phyloP scores from a whole-genome alignment of 2,113 vertebrate species.

The Leucosticte australis region DNA sequence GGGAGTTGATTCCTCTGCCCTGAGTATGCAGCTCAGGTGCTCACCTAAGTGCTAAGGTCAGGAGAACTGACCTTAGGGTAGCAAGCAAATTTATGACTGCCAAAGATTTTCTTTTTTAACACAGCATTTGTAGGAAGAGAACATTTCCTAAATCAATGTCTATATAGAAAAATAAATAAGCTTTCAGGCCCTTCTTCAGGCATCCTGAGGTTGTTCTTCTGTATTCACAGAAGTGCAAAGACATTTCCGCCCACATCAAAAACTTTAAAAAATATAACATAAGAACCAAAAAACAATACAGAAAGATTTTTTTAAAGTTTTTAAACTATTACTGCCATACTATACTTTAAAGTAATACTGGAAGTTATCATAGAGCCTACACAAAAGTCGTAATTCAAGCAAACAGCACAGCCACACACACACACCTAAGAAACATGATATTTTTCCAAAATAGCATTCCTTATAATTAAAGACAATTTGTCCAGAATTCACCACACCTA shows the following conservation, averaged over 20 bases:
- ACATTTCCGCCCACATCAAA: background rate
- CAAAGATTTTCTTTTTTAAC: background rate
- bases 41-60: background rate
- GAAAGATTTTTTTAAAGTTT: fast-evolving
- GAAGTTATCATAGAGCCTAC: fast-evolving
- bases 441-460: background rate
- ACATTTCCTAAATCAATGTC: background rate
- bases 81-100: background rate
- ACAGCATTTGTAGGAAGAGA: background rate
- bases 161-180: background rate
- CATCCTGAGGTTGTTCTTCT: background rate
- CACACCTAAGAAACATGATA: fast-evolving
- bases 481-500: background rate
- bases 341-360: background rate
- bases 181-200: background rate
- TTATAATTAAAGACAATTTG: background rate
- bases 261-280: fast-evolving
- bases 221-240: background rate
- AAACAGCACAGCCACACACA: background rate
- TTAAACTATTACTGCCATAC: background rate
- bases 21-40: background rate
- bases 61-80: background rate
- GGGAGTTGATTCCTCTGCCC: fast-evolving
- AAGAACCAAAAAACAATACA: background rate
- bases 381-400: background rate